Conservation (phyloP, 2,113 vertebrate species). For the Sus scrofa region DNA sequence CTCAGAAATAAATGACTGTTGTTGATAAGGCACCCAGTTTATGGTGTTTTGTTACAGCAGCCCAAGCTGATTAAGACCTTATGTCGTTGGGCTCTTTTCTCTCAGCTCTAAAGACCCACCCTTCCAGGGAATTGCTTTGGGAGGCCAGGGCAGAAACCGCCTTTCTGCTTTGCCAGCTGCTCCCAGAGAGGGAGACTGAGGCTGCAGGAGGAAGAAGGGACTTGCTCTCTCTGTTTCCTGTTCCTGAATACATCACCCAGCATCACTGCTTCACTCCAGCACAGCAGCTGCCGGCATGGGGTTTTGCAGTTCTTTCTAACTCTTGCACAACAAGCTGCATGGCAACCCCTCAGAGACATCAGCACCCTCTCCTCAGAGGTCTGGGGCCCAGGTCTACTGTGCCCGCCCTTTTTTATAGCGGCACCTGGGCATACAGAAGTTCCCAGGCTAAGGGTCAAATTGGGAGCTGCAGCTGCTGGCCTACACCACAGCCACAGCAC, state of each 20-base stretch:
- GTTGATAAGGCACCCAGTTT: background rate
- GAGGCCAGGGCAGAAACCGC: background rate
- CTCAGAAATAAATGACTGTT: background rate
- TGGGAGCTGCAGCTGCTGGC: too few relatives aligned
- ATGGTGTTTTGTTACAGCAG: background rate
- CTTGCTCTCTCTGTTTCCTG: background rate
- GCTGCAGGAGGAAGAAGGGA: background rate
- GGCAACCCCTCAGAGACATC: background rate
- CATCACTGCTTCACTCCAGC: fast-evolving
- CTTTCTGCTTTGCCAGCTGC: background rate
- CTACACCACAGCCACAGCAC: too few relatives aligned
- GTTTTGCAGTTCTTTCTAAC: background rate
- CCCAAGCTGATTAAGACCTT: background rate
- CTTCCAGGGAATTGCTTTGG: background rate
- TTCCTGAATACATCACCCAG: too few relatives aligned
- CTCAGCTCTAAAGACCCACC: background rate
- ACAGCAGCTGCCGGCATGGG: background rate
- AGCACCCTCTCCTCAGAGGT: background rate
- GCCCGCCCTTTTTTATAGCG: background rate
- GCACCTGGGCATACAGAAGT: too few relatives aligned
- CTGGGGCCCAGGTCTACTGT: background rate
- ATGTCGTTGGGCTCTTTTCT: background rate
- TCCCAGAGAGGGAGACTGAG: background rate
- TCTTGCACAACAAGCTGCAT: background rate
- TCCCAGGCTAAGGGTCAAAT: too few relatives aligned